Percentiles rank a stretch among this genome's conserved stretches.
These are phyloP conservation scores for Pyralis farinalis DNA, from an alignment of 2,888 invertebrate species.

Conservation along the genomic window DNA sequence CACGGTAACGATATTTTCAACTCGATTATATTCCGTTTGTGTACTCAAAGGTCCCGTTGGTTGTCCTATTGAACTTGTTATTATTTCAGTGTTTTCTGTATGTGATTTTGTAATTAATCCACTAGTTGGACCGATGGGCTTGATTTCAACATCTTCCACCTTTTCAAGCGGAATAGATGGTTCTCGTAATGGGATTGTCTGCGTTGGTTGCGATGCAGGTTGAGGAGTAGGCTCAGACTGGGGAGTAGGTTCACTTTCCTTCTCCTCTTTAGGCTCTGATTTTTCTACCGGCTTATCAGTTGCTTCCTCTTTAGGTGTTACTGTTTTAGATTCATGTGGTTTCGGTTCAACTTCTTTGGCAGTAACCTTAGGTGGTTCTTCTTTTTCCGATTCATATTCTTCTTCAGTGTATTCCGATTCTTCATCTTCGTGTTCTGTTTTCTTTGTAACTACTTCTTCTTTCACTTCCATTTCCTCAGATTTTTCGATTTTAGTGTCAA, in stretches of 20 bases:
- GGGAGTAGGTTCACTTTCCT: conserved; percentile 14
- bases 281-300: conserved; percentile 10
- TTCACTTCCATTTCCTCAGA: conserved; percentile 3
- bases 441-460: conserved; percentile 14
- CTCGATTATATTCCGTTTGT: conserved; percentile 66
- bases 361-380: conserved; percentile 19
- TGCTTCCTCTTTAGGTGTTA: conserved; percentile 16
- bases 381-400: conserved; percentile 26
- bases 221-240: conserved; percentile 24
- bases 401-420: conserved; percentile 31
- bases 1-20: conserved; percentile 69
- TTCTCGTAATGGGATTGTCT: conserved; percentile 51
- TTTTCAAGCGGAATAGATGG: conserved; percentile 68
- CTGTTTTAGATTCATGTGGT: conserved; percentile 16
- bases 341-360: conserved; percentile 9
- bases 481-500: conserved; percentile 17
- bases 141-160: conserved; percentile 71
- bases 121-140: conserved; percentile 59
- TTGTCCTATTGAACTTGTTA: conserved; percentile 46
- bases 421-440: conserved; percentile 19
- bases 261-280: conserved; percentile 4
- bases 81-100: conserved; percentile 64
- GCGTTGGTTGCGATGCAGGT: neutral
- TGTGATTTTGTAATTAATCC: conserved; percentile 59
- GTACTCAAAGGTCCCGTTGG: conserved; percentile 51